Percentiles rank a stretch among this genome's conserved stretches.
Evolutionary conservation across 2,797 vertebrate genomes (phyloP).

Genomic region (Gallinago solitaria): DNA sequence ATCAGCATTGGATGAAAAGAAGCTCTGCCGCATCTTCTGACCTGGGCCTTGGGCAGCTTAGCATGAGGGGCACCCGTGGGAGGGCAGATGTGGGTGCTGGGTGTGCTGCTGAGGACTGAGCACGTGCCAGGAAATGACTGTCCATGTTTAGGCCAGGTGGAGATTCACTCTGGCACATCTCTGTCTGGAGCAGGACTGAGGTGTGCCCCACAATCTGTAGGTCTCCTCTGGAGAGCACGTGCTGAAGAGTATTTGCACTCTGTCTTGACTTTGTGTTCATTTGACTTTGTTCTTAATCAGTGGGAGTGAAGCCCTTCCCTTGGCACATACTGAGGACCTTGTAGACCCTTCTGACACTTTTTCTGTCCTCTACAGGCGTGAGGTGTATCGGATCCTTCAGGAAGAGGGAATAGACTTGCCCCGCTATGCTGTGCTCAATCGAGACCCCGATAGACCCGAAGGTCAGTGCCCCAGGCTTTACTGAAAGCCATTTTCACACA

Average conservation of each 20-base stretch:
- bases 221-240: not conserved
- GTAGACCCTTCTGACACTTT: not conserved
- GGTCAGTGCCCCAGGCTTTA: conserved; percentile 74
- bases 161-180: not conserved
- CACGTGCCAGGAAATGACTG: not conserved
- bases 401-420: conserved; percentile 97
- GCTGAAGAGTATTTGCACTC: not conserved
- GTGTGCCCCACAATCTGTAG: not conserved
- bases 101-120: not conserved
- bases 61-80: not conserved
- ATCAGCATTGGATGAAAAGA: not conserved
- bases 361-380: conserved; percentile 81
- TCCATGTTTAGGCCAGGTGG: not conserved
- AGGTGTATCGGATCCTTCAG: conserved; percentile 97
- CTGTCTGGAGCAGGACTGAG: not conserved
- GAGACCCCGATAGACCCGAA: conserved; percentile 94
- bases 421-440: conserved; percentile 95
- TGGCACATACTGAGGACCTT: not conserved
- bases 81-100: not conserved
- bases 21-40: not conserved
- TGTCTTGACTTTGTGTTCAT: not conserved
- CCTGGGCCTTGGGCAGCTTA: not conserved
- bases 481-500: not conserved
- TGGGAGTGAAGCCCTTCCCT: not conserved
- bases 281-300: not conserved